Percentiles rank a stretch among this genome's conserved stretches.
Conservation (phyloP, 2,888 invertebrate species). For the Eremobia ochroleuca region DNA sequence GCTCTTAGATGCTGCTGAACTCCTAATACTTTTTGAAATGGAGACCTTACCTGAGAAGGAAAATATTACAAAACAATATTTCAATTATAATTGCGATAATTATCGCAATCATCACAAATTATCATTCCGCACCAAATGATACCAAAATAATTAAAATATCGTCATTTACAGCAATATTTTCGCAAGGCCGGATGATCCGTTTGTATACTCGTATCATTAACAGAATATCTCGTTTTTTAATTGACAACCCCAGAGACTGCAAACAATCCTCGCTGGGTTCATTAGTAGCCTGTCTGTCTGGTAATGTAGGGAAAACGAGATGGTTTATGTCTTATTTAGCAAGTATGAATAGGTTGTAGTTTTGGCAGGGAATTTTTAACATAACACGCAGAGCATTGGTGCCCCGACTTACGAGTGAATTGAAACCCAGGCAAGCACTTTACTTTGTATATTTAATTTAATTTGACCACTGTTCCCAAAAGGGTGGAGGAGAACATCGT, state of each 20-base stretch:
- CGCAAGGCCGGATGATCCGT: slow-evolving; percentile 26
- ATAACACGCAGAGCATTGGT: not conserved
- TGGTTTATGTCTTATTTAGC: slow-evolving; percentile 12
- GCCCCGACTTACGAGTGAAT: not conserved
- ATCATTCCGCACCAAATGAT: not conserved
- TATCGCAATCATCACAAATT: not conserved
- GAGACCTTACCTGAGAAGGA: not conserved
- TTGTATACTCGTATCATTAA: slow-evolving; percentile 61
- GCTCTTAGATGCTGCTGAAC: slow-evolving; percentile 12
- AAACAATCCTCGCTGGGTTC: slow-evolving; percentile 46
- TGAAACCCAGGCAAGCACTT: no score
- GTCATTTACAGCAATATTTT: slow-evolving; percentile 37
- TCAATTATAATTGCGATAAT: no score
- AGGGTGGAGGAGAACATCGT: not conserved
- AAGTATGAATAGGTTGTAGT: not conserved
- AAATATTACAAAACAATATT: slow-evolving; percentile 7
- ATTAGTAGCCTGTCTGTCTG: slow-evolving; percentile 47
- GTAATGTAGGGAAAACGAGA: slow-evolving; percentile 18
- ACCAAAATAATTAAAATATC: slow-evolving; percentile 34
- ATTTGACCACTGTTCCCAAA: not conserved
- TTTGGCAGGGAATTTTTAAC: not conserved
- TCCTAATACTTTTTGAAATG: slow-evolving; percentile 24
- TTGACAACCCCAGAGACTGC: slow-evolving; percentile 50
- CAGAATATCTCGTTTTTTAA: slow-evolving; percentile 59
- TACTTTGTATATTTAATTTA: not conserved